phyloP scores from a whole-genome alignment of 2,797 vertebrate genomes.

The Cuculus canorus region DNA sequence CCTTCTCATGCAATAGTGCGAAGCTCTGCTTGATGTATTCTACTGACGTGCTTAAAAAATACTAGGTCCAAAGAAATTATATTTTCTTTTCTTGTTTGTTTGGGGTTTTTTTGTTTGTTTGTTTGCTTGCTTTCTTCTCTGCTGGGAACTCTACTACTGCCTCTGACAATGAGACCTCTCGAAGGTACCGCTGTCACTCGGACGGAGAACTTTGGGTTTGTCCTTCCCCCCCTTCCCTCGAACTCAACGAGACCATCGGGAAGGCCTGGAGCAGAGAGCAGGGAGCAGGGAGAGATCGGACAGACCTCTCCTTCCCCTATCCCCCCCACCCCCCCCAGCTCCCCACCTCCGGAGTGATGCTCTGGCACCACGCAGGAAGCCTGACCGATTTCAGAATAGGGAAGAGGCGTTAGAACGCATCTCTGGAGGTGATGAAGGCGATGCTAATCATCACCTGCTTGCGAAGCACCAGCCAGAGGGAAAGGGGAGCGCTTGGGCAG shows the following conservation, averaged over 20 bases:
- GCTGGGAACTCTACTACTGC: neutral
- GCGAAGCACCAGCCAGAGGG: neutral
- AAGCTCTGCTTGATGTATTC: neutral
- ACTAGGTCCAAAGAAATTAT: neutral
- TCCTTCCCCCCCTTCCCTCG: rapidly evolving
- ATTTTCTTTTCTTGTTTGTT: neutral
- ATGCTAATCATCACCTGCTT: neutral
- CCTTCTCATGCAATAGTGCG: neutral
- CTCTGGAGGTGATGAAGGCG: neutral
- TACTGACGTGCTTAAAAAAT: neutral
- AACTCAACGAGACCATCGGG: neutral
- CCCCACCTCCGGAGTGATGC: neutral
- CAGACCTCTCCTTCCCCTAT: neutral
- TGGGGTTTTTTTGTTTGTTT: too few relatives aligned
- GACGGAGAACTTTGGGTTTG: rapidly evolving
- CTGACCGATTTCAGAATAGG: neutral
- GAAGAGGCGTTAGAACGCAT: rapidly evolving
- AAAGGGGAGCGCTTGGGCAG: neutral
- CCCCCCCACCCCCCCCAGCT: too few relatives aligned
- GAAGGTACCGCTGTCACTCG: rapidly evolving
- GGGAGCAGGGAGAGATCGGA: neutral
- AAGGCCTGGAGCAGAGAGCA: neutral
- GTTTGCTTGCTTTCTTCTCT: neutral
- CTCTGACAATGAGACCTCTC: neutral
- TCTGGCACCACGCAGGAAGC: neutral